Evolutionary conservation across 2,797 vertebrate species (phyloP), one percentile per base, ranked within the genome.

Genomic region (Gallinago solitaria): DNA sequence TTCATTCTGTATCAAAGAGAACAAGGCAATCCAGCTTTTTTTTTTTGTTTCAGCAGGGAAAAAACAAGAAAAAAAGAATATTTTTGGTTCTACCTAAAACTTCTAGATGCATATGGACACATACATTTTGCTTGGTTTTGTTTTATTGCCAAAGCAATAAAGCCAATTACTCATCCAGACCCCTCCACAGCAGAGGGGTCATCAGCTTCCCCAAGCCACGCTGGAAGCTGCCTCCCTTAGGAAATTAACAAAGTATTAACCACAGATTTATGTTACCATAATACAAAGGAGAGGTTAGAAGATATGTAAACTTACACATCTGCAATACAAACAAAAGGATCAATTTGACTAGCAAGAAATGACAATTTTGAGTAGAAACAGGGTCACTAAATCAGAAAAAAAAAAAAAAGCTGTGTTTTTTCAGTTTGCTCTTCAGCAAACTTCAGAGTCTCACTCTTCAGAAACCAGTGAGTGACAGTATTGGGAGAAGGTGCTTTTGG

Each of bases 251-350:
- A 92, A 89, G 64, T 89, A 74, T 67, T 94, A 94, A 87, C 74
- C 80, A 54, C 82, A 85, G 70, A 87, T 92, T 91, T 87, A 63
- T 82, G 90, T 61, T 92, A 74, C 67, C 78, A 45, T 91, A 91
- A 91, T 94, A 94, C 92, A 94, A 95, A 97, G 92, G 88, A 86
- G 90, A 95, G 91, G 89, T 82, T 59, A 93, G 86, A 83, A 90
- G 81, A 87, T 64, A 48, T 7, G 82, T 95, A 89, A 93, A 84
- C 84, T 57, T 83, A 71, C 80, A 81, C 4, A 1, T 87, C 91
- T 93, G 82, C 65, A 81, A 33, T 83, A 83, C n/a, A 86, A 90
- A 92, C 67, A 90, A 47, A 81, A 87, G 84, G 78, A 92, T 96
- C 94, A 83, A 92, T 90, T 54, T 57, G 81, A 69, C 81, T 82